Percentiles rank a stretch among this genome's conserved stretches.
Conservation (phyloP, 2,888 invertebrate species). For the Cyrtodaria siliqua region DNA sequence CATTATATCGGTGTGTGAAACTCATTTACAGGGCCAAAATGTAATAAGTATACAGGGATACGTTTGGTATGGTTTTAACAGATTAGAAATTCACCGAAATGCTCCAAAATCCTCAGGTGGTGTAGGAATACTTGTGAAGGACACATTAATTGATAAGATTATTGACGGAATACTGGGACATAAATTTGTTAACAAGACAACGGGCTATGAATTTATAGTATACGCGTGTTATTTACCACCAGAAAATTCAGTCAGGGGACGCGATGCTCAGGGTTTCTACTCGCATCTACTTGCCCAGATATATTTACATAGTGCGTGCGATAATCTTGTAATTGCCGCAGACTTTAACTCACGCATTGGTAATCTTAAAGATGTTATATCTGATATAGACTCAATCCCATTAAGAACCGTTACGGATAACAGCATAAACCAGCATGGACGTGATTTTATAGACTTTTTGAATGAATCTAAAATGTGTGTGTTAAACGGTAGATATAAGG, state of each 20-base stretch:
- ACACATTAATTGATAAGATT: slow-evolving; percentile 21
- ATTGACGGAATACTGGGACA: slow-evolving; percentile 41
- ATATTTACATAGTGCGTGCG: slow-evolving; percentile 24
- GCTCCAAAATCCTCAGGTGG: slow-evolving; percentile 52
- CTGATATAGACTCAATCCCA: slow-evolving; percentile 27
- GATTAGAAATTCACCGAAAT: slow-evolving; percentile 23
- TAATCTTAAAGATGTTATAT: slow-evolving; percentile 14
- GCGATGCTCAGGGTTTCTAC: slow-evolving; percentile 38
- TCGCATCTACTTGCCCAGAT: slow-evolving; percentile 33
- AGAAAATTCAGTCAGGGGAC: slow-evolving; percentile 30
- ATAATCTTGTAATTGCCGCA: slow-evolving; percentile 22
- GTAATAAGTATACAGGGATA: slow-evolving; percentile 23
- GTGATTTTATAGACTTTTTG: slow-evolving; percentile 29
- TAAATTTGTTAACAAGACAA: slow-evolving; percentile 11
- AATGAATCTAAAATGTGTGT: slow-evolving; percentile 32
- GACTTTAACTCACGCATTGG: slow-evolving; percentile 47
- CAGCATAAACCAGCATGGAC: slow-evolving; percentile 29
- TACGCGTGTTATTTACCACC: slow-evolving; percentile 21
- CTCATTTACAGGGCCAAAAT: slow-evolving; percentile 18
- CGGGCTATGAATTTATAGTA: slow-evolving; percentile 3
- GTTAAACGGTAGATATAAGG: too few species aligned
- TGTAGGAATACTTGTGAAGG: slow-evolving; percentile 39
- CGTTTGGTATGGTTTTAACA: slow-evolving; percentile 37
- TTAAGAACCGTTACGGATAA: slow-evolving; percentile 11
- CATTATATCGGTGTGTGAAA: slow-evolving; percentile 44